These are phyloP conservation scores for Lemur catta DNA, from an alignment of 2,797 vertebrate genomes.

Conservation along the genomic window DNA sequence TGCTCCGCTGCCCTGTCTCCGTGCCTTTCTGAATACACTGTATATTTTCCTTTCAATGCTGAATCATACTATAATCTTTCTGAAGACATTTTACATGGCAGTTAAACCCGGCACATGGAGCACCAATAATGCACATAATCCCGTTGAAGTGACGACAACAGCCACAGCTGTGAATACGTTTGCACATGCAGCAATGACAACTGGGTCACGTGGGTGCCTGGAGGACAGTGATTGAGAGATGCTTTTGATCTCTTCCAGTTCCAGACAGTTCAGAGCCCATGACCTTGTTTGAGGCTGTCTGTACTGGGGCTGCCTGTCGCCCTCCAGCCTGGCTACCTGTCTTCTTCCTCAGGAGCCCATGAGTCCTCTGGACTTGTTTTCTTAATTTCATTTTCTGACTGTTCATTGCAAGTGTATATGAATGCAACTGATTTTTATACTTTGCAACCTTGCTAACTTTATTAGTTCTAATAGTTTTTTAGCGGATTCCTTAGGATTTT, in stretches of 20 bases:
- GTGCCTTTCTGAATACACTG: neutral
- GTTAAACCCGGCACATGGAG: neutral
- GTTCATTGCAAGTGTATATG: too few relatives aligned
- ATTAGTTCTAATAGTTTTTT: too few relatives aligned
- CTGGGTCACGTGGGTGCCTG: neutral
- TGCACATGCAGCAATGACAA: neutral
- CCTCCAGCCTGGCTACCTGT: neutral
- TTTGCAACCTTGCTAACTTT: too few relatives aligned
- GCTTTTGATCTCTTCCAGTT: neutral
- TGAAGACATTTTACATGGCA: conserved; percentile 23
- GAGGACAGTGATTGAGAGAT: neutral
- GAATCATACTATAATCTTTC: conserved; percentile 1
- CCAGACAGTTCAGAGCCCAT: neutral
- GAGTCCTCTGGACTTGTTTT: too few relatives aligned
- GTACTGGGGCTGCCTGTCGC: neutral
- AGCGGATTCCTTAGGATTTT: too few relatives aligned
- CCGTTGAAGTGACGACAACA: neutral
- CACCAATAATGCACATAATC: neutral
- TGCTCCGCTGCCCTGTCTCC: neutral
- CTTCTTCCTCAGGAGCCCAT: neutral
- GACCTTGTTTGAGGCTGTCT: neutral
- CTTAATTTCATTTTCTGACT: too few relatives aligned
- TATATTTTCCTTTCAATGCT: neutral
- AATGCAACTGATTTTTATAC: too few relatives aligned
- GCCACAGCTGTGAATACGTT: neutral